A percentile compares a stretch with the other conserved stretches of the same genome.
These are phyloP conservation scores for Porphyrio hochstetteri DNA, from an alignment of 2,113 vertebrate species.

Conservation along the genomic window DNA sequence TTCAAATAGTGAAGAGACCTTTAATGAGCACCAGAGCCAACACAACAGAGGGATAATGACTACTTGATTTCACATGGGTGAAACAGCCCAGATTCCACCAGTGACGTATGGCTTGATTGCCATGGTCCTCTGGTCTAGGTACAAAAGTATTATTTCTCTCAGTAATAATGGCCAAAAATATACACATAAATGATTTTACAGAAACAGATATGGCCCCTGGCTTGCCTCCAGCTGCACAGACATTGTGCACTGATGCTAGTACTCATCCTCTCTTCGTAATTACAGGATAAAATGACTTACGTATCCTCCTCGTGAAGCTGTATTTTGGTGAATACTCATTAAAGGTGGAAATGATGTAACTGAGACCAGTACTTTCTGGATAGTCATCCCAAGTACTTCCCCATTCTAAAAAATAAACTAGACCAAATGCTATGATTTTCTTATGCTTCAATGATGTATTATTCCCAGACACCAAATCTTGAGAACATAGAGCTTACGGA, in stretches of 20 bases:
- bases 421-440: background rate
- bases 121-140: background rate
- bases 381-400: background rate
- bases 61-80: background rate
- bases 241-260: background rate
- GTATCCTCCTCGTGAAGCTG: background rate
- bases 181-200: background rate
- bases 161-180: slow-evolving; percentile 3
- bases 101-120: background rate
- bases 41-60: background rate
- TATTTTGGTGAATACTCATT: background rate
- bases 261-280: background rate
- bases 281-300: background rate
- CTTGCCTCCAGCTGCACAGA: background rate
- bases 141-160: background rate
- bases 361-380: background rate
- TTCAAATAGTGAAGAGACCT: background rate
- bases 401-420: slow-evolving; percentile 32
- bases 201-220: background rate
- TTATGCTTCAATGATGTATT: background rate
- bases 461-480: background rate
- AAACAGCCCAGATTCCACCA: background rate
- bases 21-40: background rate
- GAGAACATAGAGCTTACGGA: background rate
- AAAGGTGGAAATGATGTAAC: slow-evolving; percentile 1